Percentiles rank a stretch among this genome's conserved stretches.
Evolutionary conservation across 2,797 vertebrate genomes (phyloP).

Genomic region (Pampus argenteus): DNA sequence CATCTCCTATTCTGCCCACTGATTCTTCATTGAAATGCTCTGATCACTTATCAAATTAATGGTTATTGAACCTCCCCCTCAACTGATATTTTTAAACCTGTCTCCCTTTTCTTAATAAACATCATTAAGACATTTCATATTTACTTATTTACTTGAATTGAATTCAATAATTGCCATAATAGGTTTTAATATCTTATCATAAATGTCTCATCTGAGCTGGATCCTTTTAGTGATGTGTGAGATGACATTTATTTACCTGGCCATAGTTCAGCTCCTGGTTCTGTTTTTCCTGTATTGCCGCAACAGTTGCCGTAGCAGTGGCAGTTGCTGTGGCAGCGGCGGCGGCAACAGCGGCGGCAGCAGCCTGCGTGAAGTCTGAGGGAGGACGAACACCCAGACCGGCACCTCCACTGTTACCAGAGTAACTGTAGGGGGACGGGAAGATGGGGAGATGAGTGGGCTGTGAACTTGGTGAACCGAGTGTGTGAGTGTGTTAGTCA

Average conservation of each 20-base stretch:
- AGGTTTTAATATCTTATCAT: neutral
- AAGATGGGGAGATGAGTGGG: conserved; percentile 42
- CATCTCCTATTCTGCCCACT: no score
- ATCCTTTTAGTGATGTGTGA: no score
- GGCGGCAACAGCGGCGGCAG: conserved; percentile 91
- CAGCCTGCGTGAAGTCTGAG: conserved; percentile 93
- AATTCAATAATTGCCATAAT: no score
- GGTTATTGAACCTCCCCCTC: no score
- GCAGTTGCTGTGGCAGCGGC: conserved; percentile 94
- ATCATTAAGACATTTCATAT: no score
- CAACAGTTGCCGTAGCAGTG: conserved; percentile 94
- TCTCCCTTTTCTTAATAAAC: no score
- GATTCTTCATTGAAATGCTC: no score
- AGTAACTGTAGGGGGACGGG: conserved; percentile 83
- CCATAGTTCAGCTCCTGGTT: conserved; percentile 94
- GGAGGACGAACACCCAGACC: conserved; percentile 88
- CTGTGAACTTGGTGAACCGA: conserved; percentile 12
- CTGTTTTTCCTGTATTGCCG: conserved; percentile 96
- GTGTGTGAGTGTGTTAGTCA: conserved; percentile 32
- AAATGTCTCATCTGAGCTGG: neutral
- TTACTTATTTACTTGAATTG: no score
- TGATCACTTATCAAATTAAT: no score
- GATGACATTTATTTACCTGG: conserved; percentile 79
- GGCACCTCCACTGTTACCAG: conserved; percentile 84
- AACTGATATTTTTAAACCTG: no score